These are phyloP conservation scores for Tringa solitaria DNA, from an alignment of 2,113 vertebrate species.

Conservation along the genomic window DNA sequence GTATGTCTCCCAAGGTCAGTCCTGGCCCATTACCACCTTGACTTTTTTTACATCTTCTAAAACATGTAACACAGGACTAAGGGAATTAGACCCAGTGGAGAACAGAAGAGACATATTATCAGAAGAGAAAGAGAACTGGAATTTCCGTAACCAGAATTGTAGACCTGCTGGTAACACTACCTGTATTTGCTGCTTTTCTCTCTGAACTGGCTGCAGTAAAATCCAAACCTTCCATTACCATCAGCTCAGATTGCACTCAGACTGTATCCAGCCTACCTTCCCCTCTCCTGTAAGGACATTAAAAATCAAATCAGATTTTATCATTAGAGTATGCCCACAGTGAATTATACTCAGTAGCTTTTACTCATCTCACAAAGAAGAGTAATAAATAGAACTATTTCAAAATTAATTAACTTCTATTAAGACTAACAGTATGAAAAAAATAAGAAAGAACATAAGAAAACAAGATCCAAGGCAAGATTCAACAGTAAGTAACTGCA, in stretches of 20 bases:
- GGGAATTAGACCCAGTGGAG: not conserved
- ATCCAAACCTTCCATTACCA: not conserved
- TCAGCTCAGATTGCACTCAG: not conserved
- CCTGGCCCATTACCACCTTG: not conserved
- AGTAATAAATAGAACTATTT: not conserved
- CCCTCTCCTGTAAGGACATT: not conserved
- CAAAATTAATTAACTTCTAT: not conserved
- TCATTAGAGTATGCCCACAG: not conserved
- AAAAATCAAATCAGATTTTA: not conserved
- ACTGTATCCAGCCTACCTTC: not conserved
- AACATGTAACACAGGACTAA: not conserved
- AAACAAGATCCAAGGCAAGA: not conserved
- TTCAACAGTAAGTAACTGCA: not conserved
- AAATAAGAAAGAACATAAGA: not conserved
- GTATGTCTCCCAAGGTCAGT: not conserved
- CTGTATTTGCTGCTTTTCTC: not conserved
- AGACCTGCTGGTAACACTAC: not conserved
- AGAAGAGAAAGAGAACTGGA: not conserved
- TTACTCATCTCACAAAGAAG: not conserved
- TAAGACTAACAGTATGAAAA: not conserved
- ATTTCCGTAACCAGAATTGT: not conserved
- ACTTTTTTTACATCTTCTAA: not conserved
- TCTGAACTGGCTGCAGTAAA: not conserved
- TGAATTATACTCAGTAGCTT: not conserved
- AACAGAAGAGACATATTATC: not conserved